Evolutionary conservation across 2,797 vertebrate genomes (phyloP).

Genomic region (Amphiprion clarkii): DNA sequence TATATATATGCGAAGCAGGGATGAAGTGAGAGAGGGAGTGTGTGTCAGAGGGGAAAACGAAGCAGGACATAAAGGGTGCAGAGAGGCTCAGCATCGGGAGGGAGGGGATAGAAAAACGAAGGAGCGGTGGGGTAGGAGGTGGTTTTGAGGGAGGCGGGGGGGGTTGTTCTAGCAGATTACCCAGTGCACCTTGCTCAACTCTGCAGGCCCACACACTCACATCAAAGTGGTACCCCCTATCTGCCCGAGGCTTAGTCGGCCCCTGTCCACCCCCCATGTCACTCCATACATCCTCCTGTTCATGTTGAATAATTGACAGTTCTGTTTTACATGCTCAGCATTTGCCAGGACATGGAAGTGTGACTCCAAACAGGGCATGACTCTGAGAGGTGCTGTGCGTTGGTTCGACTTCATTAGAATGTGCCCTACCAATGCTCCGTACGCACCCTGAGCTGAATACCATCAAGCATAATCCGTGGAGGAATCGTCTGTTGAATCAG

Average conservation of each 20-base stretch:
- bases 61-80: conserved; percentile 70
- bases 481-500: conserved; percentile 57
- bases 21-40: conserved; percentile 47
- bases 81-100: conserved; percentile 55
- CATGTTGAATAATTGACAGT: conserved; percentile 87
- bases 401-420: conserved; percentile 80
- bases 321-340: conserved; percentile 88
- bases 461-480: conserved; percentile 61
- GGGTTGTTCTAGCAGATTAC: conserved; percentile 75
- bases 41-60: conserved; percentile 55
- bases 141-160: conserved; percentile 1
- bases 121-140: conserved; percentile 49
- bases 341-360: conserved; percentile 85
- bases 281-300: conserved; percentile 86
- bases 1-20: conserved; percentile 63
- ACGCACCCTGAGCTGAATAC: conserved; percentile 69
- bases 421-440: conserved; percentile 65
- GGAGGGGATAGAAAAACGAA: conserved; percentile 52
- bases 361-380: conserved; percentile 84
- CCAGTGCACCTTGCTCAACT: conserved; percentile 83
- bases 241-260: conserved; percentile 85
- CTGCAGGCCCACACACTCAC: conserved; percentile 85
- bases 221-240: conserved; percentile 84
- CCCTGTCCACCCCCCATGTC: conserved; percentile 84
- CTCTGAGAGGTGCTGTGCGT: conserved; percentile 76